Evolutionary conservation across 2,797 vertebrate species (phyloP).

Genomic region (Hozukius guyotensis): DNA sequence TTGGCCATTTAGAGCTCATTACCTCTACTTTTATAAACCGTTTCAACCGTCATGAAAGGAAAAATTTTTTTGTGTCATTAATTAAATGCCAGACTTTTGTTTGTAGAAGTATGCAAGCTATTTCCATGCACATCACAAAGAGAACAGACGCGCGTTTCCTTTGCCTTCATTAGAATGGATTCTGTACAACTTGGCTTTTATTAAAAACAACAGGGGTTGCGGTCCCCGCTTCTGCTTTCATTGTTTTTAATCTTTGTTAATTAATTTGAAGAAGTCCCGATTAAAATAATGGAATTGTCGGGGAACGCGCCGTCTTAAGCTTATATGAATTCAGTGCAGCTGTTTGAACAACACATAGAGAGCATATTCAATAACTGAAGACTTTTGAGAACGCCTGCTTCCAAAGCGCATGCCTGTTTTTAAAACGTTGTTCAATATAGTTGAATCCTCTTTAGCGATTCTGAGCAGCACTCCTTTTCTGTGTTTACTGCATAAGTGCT

Average conservation of each 20-base stretch:
- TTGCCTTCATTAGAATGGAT: slow-evolving; percentile 61
- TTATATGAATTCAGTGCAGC: slow-evolving; percentile 34
- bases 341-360: slow-evolving; percentile 45
- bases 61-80: slow-evolving; percentile 51
- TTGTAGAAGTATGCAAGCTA: slow-evolving; percentile 42
- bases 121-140: slow-evolving; percentile 71
- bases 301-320: slow-evolving; percentile 47
- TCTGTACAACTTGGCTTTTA: slow-evolving; percentile 66
- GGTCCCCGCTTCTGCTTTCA: slow-evolving; percentile 42
- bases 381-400: slow-evolving; percentile 21
- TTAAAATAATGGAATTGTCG: slow-evolving; percentile 66
- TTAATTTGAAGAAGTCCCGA: slow-evolving; percentile 70
- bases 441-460: slow-evolving; percentile 5
- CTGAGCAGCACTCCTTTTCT: slow-evolving; percentile 1
- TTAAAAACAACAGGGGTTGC: slow-evolving; percentile 70
- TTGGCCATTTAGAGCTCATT: slow-evolving; percentile 66
- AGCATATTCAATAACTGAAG: slow-evolving; percentile 47
- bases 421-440: background rate
- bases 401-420: background rate
- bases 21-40: slow-evolving; percentile 40
- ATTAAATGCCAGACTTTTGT: slow-evolving; percentile 65
- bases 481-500: background rate
- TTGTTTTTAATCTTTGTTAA: slow-evolving; percentile 74
- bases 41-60: slow-evolving; percentile 45
- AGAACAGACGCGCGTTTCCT: slow-evolving; percentile 57